Evolutionary conservation across 2,113 vertebrate genomes (phyloP).

Genomic region (Scolopax mira): DNA sequence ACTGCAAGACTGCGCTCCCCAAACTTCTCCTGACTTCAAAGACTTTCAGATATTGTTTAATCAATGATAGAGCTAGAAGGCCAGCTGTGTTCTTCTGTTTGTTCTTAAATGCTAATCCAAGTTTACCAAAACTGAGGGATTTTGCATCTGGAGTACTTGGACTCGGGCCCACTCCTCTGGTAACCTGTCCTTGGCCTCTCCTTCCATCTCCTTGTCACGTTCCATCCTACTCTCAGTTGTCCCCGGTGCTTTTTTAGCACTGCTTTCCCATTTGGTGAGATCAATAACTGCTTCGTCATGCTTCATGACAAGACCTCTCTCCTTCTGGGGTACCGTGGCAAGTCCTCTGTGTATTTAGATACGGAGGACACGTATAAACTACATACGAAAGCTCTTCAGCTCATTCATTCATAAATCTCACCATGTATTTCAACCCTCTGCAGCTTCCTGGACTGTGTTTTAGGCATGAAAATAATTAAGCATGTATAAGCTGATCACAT

Average conservation of each 20-base stretch:
- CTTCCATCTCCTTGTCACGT: neutral
- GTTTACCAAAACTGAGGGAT: conserved; percentile 60
- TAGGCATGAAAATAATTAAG: neutral
- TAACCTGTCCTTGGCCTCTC: conserved; percentile 68
- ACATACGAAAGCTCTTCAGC: neutral
- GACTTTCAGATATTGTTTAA: conserved; percentile 56
- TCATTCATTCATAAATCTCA: neutral
- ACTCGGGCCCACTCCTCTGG: neutral
- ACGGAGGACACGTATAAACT: neutral
- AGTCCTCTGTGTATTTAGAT: neutral
- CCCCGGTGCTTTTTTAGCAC: neutral
- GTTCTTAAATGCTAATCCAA: conserved; percentile 68
- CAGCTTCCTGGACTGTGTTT: neutral
- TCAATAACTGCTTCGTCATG: conserved; percentile 49
- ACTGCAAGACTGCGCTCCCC: conserved; percentile 15
- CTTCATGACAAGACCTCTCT: neutral
- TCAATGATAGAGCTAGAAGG: conserved; percentile 42
- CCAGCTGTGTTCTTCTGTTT: conserved; percentile 65
- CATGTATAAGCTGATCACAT: neutral
- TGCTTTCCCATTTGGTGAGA: neutral
- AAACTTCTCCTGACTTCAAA: conserved; percentile 63
- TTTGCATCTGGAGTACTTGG: conserved; percentile 61
- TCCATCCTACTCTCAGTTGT: neutral
- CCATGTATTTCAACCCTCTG: neutral
- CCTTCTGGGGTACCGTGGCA: neutral